These are phyloP conservation scores for Arizona elegans DNA, from an alignment of 2,113 vertebrate species.

Conservation along the genomic window DNA sequence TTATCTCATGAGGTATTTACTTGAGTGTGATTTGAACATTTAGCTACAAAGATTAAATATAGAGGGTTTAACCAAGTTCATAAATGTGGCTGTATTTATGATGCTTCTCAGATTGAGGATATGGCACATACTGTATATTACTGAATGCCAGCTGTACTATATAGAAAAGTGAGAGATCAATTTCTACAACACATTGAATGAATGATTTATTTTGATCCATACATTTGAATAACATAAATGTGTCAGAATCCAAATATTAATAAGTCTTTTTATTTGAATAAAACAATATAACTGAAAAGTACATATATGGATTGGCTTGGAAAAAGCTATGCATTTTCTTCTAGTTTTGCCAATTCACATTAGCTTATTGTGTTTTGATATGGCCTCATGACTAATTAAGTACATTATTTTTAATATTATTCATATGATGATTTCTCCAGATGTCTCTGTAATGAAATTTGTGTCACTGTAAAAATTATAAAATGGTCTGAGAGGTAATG, in stretches of 20 bases:
- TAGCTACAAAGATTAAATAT: background rate
- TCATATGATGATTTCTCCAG: background rate
- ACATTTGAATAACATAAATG: background rate
- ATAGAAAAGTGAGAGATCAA: background rate
- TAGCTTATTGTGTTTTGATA: background rate
- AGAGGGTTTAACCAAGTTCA: background rate
- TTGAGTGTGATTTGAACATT: background rate
- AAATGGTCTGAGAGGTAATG: background rate
- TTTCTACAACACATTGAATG: background rate
- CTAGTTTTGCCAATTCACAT: background rate
- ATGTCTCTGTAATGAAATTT: background rate
- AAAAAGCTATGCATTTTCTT: background rate
- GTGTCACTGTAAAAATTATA: background rate
- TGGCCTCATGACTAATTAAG: background rate
- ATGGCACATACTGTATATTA: background rate
- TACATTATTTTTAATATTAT: background rate
- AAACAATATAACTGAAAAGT: background rate
- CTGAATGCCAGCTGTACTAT: background rate
- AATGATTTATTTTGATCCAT: background rate
- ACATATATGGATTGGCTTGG: background rate
- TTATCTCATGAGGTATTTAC: background rate
- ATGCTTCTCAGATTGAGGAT: background rate
- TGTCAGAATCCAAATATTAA: background rate
- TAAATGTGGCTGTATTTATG: background rate
- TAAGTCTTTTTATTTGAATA: background rate